Evolutionary conservation across 1,140 invertebrate genomes (phyloP).

Genomic region (Ceratina calcarata): DNA sequence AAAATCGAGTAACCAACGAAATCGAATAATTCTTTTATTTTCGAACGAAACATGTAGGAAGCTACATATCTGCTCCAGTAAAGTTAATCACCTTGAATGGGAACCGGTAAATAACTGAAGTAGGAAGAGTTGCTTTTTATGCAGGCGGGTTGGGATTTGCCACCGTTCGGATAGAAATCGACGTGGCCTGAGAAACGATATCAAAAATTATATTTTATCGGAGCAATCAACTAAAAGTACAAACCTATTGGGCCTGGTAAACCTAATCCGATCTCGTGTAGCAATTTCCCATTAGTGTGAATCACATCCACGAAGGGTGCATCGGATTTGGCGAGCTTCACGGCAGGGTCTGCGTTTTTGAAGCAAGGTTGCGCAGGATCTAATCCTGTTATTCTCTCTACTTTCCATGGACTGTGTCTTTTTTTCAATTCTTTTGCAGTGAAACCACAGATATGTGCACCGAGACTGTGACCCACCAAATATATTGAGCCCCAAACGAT

Average conservation of each 20-base stretch:
- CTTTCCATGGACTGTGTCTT: slow-evolving; percentile 63
- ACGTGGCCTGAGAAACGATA: slow-evolving; percentile 78
- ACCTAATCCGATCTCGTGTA: slow-evolving; percentile 81
- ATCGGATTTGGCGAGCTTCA: slow-evolving; percentile 82
- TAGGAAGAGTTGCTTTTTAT: slow-evolving; percentile 68
- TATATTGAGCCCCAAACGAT: slow-evolving; percentile 75
- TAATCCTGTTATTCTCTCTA: slow-evolving; percentile 79
- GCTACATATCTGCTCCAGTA: background rate
- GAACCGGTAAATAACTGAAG: slow-evolving; percentile 72
- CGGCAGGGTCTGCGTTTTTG: slow-evolving; percentile 72
- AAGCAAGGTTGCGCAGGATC: slow-evolving; percentile 86
- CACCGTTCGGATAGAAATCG: slow-evolving; percentile 87
- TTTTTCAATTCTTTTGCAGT: slow-evolving; percentile 79
- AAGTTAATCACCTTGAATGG: slow-evolving; percentile 69
- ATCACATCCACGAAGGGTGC: slow-evolving; percentile 87
- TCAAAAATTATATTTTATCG: background rate
- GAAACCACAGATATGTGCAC: slow-evolving; percentile 83
- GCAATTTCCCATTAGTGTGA: slow-evolving; percentile 82
- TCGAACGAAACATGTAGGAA: background rate
- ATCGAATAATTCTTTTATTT: too few species aligned
- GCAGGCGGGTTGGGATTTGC: slow-evolving; percentile 83
- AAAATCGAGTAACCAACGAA: slow-evolving; percentile 30
- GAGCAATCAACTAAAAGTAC: background rate
- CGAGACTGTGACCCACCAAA: slow-evolving; percentile 84
- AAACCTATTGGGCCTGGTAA: slow-evolving; percentile 81